Base-by-base conservation (phyloP, 2,113 vertebrate species). In the Oxygymnocypris stewartii region DNA sequence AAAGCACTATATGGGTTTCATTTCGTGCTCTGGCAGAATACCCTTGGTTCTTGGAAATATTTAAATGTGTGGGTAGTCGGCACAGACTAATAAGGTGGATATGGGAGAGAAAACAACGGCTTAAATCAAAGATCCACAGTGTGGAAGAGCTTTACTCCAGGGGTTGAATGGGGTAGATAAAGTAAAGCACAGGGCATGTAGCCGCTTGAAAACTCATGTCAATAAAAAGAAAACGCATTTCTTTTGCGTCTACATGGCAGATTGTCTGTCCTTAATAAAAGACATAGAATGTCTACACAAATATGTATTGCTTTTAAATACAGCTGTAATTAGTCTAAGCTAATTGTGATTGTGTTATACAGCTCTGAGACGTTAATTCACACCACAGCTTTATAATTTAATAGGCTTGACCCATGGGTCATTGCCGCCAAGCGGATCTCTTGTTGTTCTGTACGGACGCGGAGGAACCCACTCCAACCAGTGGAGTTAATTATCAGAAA, bases 101-200 rank as follows among this genome's bases (percentile, higher is more conserved):
- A 9, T 47, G 85, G 42, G n/a, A 42, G 63, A 79, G 78, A 82
- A 42, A 54, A 82, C 42, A 31, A 28, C 7, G 54, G 81, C 54
- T 75, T 67, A 57, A 84, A 82, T 87, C 67, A 85, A 74, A 86
- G 49, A 76, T 37, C 44, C 42, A n/a, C 44, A 40, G 49, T 63
- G 61, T 47, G 57, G 14, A 57, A 81, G 57, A 84, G 80, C 67
- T 69, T 80, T 86, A 80, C 77, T 75, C 67, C 59, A 71, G 86
- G 35, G 59, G 74, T 76, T 54, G 44, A 67, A 77, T 57, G 84
- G 87, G 92, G 85, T 88, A 89, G 85, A 89, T 89, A 92, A 91
- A 88, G 35, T n/a, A 57, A 59, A 84, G 23, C 47, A 57, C 7
- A 40, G 69, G 18, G 4, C 47, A 84, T 28, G 54, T 42, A 79